Conservation (phyloP, 2,113 vertebrate species). For the Passer domesticus region DNA sequence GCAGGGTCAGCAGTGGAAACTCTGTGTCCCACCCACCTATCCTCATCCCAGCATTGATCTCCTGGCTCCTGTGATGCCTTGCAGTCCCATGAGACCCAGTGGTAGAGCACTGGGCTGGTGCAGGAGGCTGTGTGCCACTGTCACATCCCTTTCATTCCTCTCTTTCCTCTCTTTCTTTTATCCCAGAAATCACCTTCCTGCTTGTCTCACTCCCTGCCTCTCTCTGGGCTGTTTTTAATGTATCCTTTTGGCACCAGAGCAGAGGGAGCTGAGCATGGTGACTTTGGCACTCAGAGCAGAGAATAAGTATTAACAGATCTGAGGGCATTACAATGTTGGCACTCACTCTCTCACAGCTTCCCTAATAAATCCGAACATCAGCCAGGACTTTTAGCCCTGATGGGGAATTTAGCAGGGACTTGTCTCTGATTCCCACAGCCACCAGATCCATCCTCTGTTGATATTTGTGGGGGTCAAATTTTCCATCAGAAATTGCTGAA, state of each 20-base stretch:
- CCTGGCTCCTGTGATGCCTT: not conserved
- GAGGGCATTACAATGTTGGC: not conserved
- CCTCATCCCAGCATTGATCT: not conserved
- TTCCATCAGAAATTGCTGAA: not conserved
- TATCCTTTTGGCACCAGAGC: not conserved
- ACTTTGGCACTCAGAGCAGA: not conserved
- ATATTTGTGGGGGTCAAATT: not conserved
- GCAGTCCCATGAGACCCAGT: not conserved
- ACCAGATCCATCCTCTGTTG: not conserved
- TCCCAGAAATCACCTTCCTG: not conserved
- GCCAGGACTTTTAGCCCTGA: not conserved
- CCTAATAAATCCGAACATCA: not conserved
- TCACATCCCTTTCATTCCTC: not conserved
- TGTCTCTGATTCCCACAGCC: not conserved
- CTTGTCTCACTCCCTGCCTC: not conserved
- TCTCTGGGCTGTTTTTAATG: not conserved
- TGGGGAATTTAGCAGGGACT: not conserved
- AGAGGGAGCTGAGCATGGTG: not conserved
- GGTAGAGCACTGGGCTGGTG: not conserved
- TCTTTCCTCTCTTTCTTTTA: not conserved
- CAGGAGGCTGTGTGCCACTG: fast-evolving
- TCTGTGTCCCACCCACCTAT: not conserved
- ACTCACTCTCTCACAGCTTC: not conserved
- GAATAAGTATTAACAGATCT: not conserved
- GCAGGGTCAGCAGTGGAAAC: not conserved